These are phyloP conservation scores for Dasypogon diadema DNA, from an alignment of 2,888 invertebrate species.

Conservation along the genomic window DNA sequence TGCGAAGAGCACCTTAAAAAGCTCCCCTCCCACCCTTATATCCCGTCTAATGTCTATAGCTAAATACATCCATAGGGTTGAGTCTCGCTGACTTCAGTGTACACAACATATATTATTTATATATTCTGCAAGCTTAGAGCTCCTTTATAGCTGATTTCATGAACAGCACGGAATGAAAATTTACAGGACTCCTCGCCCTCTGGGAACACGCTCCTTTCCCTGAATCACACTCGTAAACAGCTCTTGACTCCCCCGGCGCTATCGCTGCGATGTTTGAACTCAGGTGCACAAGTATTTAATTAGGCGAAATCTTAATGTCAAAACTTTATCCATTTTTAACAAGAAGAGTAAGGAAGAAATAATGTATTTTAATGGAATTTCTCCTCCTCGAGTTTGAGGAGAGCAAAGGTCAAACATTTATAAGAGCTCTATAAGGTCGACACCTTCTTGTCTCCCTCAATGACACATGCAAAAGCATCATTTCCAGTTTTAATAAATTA, in stretches of 20 bases:
- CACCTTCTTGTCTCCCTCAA: neutral
- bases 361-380: conserved; percentile 52
- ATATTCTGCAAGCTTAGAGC: conserved; percentile 54
- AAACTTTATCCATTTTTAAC: conserved; percentile 55
- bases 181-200: conserved; percentile 50
- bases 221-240: conserved; percentile 29
- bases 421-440: neutral
- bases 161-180: conserved; percentile 55
- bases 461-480: neutral
- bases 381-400: conserved; percentile 17
- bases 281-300: conserved; percentile 55
- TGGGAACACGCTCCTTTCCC: conserved; percentile 32
- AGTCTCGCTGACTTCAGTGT: conserved; percentile 39
- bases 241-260: conserved; percentile 1
- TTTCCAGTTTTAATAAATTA: conserved; percentile 3
- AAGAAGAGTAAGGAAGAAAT: conserved; percentile 37
- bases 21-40: neutral
- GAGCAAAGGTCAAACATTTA: conserved; percentile 17
- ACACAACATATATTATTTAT: conserved; percentile 55
- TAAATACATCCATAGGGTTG: conserved; percentile 11
- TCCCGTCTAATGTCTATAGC: neutral
- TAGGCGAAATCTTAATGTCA: conserved; percentile 53
- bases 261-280: conserved; percentile 52
- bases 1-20: conserved; percentile 22
- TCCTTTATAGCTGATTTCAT: conserved; percentile 56